Percentiles rank a stretch among this genome's conserved stretches.
phyloP scores from a whole-genome alignment of 2,113 vertebrate species.

The Melanotaenia duboulayi region DNA sequence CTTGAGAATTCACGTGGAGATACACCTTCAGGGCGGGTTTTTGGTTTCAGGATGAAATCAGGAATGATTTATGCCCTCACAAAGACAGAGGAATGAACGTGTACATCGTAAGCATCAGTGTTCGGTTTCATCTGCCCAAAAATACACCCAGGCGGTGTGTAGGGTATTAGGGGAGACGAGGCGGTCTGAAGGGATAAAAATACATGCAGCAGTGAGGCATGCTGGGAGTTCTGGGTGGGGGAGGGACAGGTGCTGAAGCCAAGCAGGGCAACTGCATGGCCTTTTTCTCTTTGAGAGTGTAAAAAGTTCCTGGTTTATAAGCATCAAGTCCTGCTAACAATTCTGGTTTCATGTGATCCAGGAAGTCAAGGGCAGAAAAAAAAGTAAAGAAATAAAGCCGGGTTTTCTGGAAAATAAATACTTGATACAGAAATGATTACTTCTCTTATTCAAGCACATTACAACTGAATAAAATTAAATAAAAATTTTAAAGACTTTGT shows the following conservation, averaged over 20 bases:
- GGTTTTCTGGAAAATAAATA: too few species aligned
- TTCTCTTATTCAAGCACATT: too few species aligned
- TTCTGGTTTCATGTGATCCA: too few species aligned
- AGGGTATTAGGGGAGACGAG: slow-evolving; percentile 52
- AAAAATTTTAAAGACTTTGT: too few species aligned
- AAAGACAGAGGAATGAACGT: slow-evolving; percentile 21
- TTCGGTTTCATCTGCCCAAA: slow-evolving; percentile 58
- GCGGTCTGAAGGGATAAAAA: slow-evolving; percentile 53
- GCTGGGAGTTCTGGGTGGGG: slow-evolving; percentile 46
- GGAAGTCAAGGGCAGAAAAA: too few species aligned
- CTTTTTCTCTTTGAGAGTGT: too few species aligned
- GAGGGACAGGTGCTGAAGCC: slow-evolving; percentile 65
- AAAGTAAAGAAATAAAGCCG: too few species aligned
- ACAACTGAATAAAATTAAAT: too few species aligned
- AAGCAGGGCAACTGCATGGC: neutral
- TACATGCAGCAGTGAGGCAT: slow-evolving; percentile 59
- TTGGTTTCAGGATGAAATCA: neutral
- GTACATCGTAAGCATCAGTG: slow-evolving; percentile 17
- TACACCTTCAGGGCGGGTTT: neutral
- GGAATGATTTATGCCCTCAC: neutral
- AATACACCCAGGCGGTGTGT: slow-evolving; percentile 53
- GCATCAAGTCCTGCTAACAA: too few species aligned
- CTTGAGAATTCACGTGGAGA: too few species aligned
- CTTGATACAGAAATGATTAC: too few species aligned
- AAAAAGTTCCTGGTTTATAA: too few species aligned